Base-by-base conservation (phyloP, 2,797 vertebrate species). In the Prunella strophiata region DNA sequence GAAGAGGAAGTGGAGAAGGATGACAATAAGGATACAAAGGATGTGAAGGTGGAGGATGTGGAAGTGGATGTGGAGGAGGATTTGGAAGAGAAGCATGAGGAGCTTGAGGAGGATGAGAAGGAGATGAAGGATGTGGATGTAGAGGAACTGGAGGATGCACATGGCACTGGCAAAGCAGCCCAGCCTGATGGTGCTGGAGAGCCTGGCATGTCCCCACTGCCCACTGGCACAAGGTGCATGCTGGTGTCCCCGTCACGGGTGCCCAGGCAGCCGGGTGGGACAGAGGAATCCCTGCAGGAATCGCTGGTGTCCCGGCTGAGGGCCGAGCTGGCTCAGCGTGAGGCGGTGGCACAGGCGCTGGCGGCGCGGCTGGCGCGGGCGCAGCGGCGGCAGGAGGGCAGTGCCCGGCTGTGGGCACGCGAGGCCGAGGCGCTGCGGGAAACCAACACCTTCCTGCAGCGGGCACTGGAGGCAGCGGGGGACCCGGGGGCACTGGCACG, bases 381-480 rank as follows among this genome's bases (percentile, higher is more conserved):
- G 6, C 29, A 87, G 25, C 83, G 1, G 43, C 29, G 1, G 81
- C 90, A 91, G 76, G 61, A 78, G 20, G 4, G 2, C 88, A 88
- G 58, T 0, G 16, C 59, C 30, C 71, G 0, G 61, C 65, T 85
- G 38, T 61, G 7, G 93, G 95, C 85, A 14, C 75, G 0, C 0
- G 85, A 96, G 85, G 85, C 54, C 0, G 90, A 92, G 70, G 95
- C 85, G 0, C 79, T 96, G 68, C 65, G 85, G 80, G 94, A 95
- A 50, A 89, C 89, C 88, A 94, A 92, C 9, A 1, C 16, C 38
- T 95, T 96, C 85, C 93, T 95, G 55, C n/a, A 42, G 47, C 75
- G 1, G 57, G 65, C 61, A 1, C 82, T 89, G 67, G 70, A 19
- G 3, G 58, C 19, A 0, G 76, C n/a, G 0, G 51, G 85, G 32